Evolutionary conservation across 92 coral and sea anemone genomes (phyloP), one percentile per base, ranked within the genome.

Genomic region (Epizoanthus ramosus): DNA sequence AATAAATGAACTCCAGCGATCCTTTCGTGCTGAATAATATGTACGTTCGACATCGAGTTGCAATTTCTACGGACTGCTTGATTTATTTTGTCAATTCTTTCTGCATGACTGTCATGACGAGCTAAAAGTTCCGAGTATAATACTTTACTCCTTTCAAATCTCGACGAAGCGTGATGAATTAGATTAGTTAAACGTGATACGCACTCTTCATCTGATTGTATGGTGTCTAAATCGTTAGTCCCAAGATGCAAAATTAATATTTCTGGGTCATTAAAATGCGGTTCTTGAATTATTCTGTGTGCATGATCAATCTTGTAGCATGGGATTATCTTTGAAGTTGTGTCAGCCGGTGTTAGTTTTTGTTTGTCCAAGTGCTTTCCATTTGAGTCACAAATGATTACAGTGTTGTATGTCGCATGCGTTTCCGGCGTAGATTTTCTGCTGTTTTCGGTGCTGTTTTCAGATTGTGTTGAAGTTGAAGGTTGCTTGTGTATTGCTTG

Each of bases 131-230:
- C 24, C 24, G 67, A 63, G 28, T 63, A 63, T n/a, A 63, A 1
- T 63, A 63, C 1, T 63, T 63, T 63, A 21, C 67, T 63, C 28
- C 28, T 63, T n/a, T n/a, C 24, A 63, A 21, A 63, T 63, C 28
- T 63, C 67, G 67, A 63, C 9, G 67, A 21, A 63, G 68, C 37
- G 37, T 63, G 37, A 23, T 63, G 37, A 23, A 63, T 63, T 23
- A 63, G 3, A 63, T 63, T 23, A 63, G 7, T 22, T 14, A 63
- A 63, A 6, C 16, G 33, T 63, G 33, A 22, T 63, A 63, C 35
- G 37, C 68, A 63, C 68, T 63, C 68, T 6, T 63, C 68, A 23
- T 63, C 68, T 63, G 68, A 63, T 63, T 8, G 68, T 63, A 2
- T 22, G 16, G 33, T 63, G 68, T 63, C 68, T 8, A 63, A 22